Evolutionary conservation across 2,888 invertebrate genomes (phyloP), one percentile per base, ranked within the genome.

Genomic region (Liopterus haemorrhoidalis): DNA sequence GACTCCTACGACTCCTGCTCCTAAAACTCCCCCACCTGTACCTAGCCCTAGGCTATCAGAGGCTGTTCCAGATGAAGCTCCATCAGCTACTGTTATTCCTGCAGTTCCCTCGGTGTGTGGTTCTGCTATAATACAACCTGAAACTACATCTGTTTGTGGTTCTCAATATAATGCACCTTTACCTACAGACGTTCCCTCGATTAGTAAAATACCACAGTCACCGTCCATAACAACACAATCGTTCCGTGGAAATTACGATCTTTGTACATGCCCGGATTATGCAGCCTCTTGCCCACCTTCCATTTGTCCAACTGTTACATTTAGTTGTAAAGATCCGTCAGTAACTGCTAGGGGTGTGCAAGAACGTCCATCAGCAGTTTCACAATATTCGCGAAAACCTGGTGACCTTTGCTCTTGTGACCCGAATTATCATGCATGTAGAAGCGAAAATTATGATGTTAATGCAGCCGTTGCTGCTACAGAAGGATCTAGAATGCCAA

Each of bases 401-500:
- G 6, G 14, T 4, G 14, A 14, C 16, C 14, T n/a, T 30, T 6
- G 11, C 16, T 15, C 9, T 3, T 30, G 30, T 16, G 16, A 30
- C 14, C n/a, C 9, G 12, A 30, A 30, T 15, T 30, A 16, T 30
- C 2, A 14, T 2, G 14, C 14, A 8, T 16, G 14, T 30, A 15
- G 30, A 15, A 22, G 9, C 9, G 9, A 25, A 4, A 11, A 4
- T 15, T 6, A 1, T 1, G 30, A 30, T 3, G 12, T 30, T 15
- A 4, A 2, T 15, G 14, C 30, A 15, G 9, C 30, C 11, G 32
- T 45, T 21, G 27, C 35, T 15, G 21, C 27, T 18, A 12, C 37
- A 5, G 48, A 12, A 4, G 14, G 31, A 21, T 19, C 6, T 18
- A 12, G 12, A 30, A 42, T 3, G 15, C 32, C 18, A 42, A 12